Percentiles rank a stretch among this genome's conserved stretches.
Conservation (phyloP, 2,888 invertebrate species). For the Chrysomela aeneicollis region DNA sequence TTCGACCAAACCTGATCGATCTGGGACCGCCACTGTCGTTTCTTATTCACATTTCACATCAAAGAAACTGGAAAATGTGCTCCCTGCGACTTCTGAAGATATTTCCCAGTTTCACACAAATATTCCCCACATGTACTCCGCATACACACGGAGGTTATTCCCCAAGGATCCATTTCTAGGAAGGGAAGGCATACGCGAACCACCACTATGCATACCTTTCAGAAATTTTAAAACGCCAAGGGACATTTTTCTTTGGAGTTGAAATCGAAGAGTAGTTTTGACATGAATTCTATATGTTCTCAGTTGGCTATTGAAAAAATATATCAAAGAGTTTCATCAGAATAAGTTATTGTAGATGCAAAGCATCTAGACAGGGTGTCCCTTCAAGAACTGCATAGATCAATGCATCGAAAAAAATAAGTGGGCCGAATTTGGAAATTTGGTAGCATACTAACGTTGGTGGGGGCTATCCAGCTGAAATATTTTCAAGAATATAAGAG, state of each 20-base stretch:
- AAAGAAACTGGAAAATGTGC: not conserved
- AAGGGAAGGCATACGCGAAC: slow-evolving; percentile 35
- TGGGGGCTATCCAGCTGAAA: too few relatives aligned
- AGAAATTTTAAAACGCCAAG: slow-evolving; percentile 7
- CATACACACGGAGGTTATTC: slow-evolving; percentile 29
- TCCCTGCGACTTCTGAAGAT: slow-evolving; percentile 7
- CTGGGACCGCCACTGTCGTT: not conserved
- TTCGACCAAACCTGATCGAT: too few relatives aligned
- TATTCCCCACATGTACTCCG: slow-evolving; percentile 34
- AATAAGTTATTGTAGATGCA: too few relatives aligned
- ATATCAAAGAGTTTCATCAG: not conserved
- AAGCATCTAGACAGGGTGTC: too few relatives aligned
- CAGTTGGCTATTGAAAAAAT: not conserved
- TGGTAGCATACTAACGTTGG: too few relatives aligned
- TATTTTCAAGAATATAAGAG: too few relatives aligned
- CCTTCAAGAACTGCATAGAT: too few relatives aligned
- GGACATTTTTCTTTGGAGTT: slow-evolving; percentile 6
- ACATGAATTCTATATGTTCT: not conserved
- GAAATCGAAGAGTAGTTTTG: slow-evolving; percentile 1
- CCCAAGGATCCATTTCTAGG: slow-evolving; percentile 33
- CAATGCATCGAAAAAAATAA: too few relatives aligned
- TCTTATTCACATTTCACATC: not conserved
- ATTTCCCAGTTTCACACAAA: slow-evolving; percentile 29
- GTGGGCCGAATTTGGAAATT: too few relatives aligned
- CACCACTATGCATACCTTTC: slow-evolving; percentile 27